Base-by-base conservation (phyloP, 2,113 vertebrate species). In the Pseudonaja textilis region DNA sequence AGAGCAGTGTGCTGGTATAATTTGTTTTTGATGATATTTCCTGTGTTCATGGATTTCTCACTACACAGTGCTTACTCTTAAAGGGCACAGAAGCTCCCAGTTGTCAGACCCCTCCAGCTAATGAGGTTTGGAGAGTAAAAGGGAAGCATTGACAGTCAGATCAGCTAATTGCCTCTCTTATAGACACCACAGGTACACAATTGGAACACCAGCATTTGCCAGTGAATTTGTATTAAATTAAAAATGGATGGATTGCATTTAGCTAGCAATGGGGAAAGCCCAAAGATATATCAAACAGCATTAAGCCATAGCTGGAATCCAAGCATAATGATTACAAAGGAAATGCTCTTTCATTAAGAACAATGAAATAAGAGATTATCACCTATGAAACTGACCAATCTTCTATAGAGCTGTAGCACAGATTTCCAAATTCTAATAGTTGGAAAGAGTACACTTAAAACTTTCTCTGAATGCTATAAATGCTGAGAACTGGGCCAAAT, bases 261-360 rank as follows among this genome's bases (percentile, higher is more conserved):
- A 39, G 74, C 34, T 81, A 81, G 18, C 18, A 81, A 81, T 22
- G 6, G 9, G 34, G 64, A 18, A 93, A 94, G 94, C 94, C 22
- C 47, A n/a, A 91, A 94, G 88, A 25, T 69, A 90, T 1, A 45
- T 25, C 55, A 81, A 55, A 56, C 34, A 25, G 94, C 92, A 91
- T 95, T 93, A 91, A 0, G 29, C 93, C 92, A 39, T 54, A 64
- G 54, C 25, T 64, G 22, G 1, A 34, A 20, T 61, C 39, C 93
- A 5, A 0, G 2, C 16, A 14, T 39, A 34, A 18, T 42, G 42
- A 85, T 26, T 9, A 8, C 18, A 47, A 86, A 64, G 1, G 0
- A 1, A 0, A 0, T 88, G 55, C 0, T 26, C 1, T 87, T 25
- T 5, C 5, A 22, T 6, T 34, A 91, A 74, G 52, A 52, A 74